phyloP scores from a whole-genome alignment of 2,797 vertebrate species.

The Darevskia nairensis region DNA sequence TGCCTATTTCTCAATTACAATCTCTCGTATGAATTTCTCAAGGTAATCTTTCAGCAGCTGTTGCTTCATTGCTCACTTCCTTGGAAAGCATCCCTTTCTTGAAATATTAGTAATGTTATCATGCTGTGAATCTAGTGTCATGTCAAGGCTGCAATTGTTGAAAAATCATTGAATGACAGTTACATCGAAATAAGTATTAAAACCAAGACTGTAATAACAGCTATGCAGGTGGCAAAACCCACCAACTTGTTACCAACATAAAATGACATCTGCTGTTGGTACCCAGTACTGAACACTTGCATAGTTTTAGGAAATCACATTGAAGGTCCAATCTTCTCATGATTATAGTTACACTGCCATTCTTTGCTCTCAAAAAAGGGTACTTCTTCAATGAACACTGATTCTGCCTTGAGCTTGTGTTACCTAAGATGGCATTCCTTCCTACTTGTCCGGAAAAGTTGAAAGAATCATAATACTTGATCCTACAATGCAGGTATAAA shows the following conservation, averaged over 20 bases:
- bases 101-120: neutral
- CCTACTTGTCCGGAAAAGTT: too few species aligned
- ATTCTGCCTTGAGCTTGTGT: too few species aligned
- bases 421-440: too few species aligned
- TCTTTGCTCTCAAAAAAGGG: too few species aligned
- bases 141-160: neutral
- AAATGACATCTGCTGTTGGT: neutral
- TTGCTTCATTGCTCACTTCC: neutral
- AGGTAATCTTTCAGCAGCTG: neutral
- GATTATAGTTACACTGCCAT: too few species aligned
- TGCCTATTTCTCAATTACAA: neutral
- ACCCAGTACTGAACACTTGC: neutral
- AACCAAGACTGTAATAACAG: neutral
- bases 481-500: too few species aligned
- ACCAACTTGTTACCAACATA: neutral
- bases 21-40: neutral
- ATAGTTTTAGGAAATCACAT: neutral
- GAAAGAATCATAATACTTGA: too few species aligned
- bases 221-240: neutral
- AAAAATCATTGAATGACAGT: neutral
- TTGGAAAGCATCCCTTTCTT: neutral
- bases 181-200: neutral
- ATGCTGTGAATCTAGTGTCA: neutral
- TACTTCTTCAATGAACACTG: too few species aligned
- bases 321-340: too few species aligned